Evolutionary conservation across 1,140 invertebrate species (phyloP).

Genomic region (Leptopilina clavipes): DNA sequence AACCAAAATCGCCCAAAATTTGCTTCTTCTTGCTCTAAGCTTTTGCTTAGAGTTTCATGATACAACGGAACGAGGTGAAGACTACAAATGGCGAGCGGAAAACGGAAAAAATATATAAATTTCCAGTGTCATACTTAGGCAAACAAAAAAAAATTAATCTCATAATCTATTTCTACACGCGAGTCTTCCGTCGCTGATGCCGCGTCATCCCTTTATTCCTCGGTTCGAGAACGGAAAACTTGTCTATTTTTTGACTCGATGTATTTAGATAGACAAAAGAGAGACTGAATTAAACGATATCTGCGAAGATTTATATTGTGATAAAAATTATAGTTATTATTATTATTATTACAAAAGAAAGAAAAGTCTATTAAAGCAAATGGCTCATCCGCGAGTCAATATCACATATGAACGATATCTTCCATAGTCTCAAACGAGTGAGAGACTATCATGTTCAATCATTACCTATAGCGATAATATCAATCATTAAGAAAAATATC

Average conservation of each 20-base stretch:
- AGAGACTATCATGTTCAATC: background rate
- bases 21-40: too few species aligned
- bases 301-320: constrained; percentile 27
- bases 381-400: background rate
- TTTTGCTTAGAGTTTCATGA: too few species aligned
- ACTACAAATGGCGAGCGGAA: too few species aligned
- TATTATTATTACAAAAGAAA: too few species aligned
- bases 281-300: constrained; percentile 31
- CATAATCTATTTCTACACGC: background rate
- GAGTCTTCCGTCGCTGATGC: constrained; percentile 29
- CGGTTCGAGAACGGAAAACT: constrained; percentile 35
- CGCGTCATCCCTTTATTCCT: constrained; percentile 32
- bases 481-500: too few species aligned
- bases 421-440: background rate
- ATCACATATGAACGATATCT: constrained; percentile 23
- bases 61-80: too few species aligned
- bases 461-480: background rate
- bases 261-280: constrained; percentile 45
- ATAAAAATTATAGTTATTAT: background rate
- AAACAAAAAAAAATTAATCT: too few species aligned
- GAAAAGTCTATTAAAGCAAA: background rate
- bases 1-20: too few species aligned
- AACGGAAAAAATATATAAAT: too few species aligned
- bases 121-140: too few species aligned
- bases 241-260: constrained; percentile 61